These are phyloP conservation scores for Megalonaias nervosa DNA, from an alignment of 1,140 invertebrate genomes.

Conservation along the genomic window DNA sequence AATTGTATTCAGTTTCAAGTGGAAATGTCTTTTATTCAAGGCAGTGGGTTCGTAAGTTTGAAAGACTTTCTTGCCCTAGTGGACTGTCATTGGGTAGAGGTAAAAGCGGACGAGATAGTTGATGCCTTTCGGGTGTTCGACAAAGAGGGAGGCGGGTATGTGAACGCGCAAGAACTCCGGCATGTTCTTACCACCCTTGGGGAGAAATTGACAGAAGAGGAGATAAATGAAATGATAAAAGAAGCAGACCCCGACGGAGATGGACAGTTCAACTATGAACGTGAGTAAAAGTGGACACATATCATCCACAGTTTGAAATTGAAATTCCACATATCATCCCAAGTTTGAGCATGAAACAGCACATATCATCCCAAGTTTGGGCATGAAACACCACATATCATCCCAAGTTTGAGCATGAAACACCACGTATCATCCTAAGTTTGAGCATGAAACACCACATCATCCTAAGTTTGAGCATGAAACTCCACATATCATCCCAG, in stretches of 20 bases:
- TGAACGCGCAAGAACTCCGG: conserved; percentile 95
- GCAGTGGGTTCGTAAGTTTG: conserved; percentile 24
- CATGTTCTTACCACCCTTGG: conserved; percentile 95
- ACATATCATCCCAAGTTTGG: too few relatives aligned
- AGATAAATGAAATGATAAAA: conserved; percentile 83
- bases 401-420: too few relatives aligned
- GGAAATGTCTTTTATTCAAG: background rate
- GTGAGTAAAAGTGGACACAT: conserved; percentile 17
- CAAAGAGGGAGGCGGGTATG: conserved; percentile 95
- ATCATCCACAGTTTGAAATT: background rate
- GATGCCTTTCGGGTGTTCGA: conserved; percentile 99
- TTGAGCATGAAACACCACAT: too few relatives aligned
- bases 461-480: too few relatives aligned
- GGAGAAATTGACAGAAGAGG: conserved; percentile 86
- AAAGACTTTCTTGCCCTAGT: conserved; percentile 83
- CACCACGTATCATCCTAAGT: too few relatives aligned
- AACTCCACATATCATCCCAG: too few relatives aligned
- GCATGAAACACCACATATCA: too few relatives aligned
- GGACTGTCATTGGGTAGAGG: conserved; percentile 97
- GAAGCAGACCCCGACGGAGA: conserved; percentile 44
- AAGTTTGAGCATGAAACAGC: too few relatives aligned
- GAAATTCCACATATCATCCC: background rate
- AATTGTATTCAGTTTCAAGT: too few relatives aligned
- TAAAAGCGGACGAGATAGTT: conserved; percentile 96
- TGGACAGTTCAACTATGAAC: conserved; percentile 48